phyloP scores from a whole-genome alignment of 2,113 vertebrate genomes.

The Tauraco erythrolophus region DNA sequence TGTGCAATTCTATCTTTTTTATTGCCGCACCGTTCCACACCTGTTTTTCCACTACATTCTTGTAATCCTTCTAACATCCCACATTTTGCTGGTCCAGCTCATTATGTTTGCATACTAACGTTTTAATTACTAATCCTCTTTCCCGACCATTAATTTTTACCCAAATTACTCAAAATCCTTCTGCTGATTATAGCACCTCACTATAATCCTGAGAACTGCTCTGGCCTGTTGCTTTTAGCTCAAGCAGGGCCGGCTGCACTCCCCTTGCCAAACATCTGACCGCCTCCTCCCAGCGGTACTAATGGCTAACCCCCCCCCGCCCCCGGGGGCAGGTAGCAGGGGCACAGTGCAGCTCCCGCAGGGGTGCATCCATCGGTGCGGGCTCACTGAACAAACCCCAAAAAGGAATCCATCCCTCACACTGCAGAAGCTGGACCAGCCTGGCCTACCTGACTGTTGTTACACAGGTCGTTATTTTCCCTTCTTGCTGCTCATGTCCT shows the following conservation, averaged over 20 bases:
- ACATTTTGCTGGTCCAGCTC: not conserved
- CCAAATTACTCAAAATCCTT: not conserved
- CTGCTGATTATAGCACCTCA: not conserved
- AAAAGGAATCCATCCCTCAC: not conserved
- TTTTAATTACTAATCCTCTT: not conserved
- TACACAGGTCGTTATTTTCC: not conserved
- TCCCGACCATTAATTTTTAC: not conserved
- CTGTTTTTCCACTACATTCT: not conserved
- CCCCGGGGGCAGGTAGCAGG: accelerated
- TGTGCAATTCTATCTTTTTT: not conserved
- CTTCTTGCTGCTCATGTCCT: not conserved
- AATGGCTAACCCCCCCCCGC: not conserved
- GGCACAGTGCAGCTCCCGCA: accelerated
- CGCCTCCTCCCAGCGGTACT: too few species aligned
- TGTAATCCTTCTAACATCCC: not conserved
- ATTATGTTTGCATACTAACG: not conserved
- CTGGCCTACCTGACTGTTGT: too few species aligned
- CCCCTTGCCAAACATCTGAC: not conserved
- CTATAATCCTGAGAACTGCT: not conserved
- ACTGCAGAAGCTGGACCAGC: not conserved
- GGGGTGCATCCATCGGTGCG: accelerated
- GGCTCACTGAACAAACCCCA: not conserved
- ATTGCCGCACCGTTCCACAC: not conserved
- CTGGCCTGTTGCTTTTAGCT: not conserved
- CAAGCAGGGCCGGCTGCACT: too few species aligned